Percentiles rank a stretch among this genome's conserved stretches.
Conservation (phyloP, 2,797 vertebrate species). For the Gadopsis marmoratus region DNA sequence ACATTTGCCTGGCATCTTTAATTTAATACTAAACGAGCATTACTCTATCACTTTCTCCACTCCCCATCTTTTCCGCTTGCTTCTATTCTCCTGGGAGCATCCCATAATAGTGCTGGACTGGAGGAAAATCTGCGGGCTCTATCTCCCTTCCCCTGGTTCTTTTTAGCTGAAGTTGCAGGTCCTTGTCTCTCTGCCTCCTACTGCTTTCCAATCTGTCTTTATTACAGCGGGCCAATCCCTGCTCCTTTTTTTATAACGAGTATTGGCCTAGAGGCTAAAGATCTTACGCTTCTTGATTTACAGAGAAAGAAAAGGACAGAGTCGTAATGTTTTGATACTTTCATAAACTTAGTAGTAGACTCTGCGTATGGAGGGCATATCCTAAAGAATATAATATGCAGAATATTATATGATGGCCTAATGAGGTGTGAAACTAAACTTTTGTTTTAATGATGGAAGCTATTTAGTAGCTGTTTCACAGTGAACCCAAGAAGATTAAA, state of each 20-base stretch:
- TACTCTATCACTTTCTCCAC: conserved; percentile 45
- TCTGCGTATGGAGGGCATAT: neutral
- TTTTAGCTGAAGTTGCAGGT: conserved; percentile 83
- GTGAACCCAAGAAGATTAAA: conserved; percentile 51
- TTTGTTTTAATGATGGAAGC: conserved; percentile 58
- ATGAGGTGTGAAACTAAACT: conserved; percentile 65
- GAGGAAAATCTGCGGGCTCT: conserved; percentile 66
- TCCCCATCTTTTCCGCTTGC: conserved; percentile 31
- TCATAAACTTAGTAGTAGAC: conserved; percentile 43
- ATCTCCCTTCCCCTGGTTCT: conserved; percentile 61
- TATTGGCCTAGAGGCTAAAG: conserved; percentile 64
- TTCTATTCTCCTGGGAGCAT: conserved; percentile 62
- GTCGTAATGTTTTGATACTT: conserved; percentile 61
- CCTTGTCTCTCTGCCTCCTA: conserved; percentile 77
- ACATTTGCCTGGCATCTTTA: conserved; percentile 28
- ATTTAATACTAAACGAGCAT: conserved; percentile 53
- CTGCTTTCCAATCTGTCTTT: conserved; percentile 82
- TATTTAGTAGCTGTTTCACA: conserved; percentile 52
- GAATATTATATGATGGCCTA: conserved; percentile 51
- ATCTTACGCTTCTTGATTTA: conserved; percentile 65
- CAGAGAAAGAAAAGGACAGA: conserved; percentile 47
- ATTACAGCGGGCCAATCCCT: conserved; percentile 65
- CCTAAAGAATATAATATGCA: conserved; percentile 38
- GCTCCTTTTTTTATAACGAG: conserved; percentile 64
- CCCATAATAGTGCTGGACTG: conserved; percentile 72